Evolutionary conservation across 1,140 invertebrate species (phyloP).

Genomic region (Drosophila sproati): DNA sequence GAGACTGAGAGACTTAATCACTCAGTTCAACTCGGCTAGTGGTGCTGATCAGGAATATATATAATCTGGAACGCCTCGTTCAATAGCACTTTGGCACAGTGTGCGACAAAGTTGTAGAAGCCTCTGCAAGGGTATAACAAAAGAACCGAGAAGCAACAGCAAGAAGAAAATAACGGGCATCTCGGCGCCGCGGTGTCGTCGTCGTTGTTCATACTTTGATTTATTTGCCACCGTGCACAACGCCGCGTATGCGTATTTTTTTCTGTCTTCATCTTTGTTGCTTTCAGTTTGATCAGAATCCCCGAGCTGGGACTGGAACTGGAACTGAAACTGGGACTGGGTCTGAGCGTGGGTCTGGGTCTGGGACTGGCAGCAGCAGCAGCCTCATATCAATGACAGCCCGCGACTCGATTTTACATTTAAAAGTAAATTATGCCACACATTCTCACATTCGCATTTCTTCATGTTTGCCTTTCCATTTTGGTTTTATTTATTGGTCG

Average conservation of each 20-base stretch:
- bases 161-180: slow-evolving; percentile 29
- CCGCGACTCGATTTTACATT: slow-evolving; percentile 68
- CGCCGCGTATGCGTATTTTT: slow-evolving; percentile 73
- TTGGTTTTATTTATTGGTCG: slow-evolving; percentile 7
- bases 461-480: slow-evolving; percentile 22
- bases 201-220: slow-evolving; percentile 62
- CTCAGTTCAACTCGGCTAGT: no score
- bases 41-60: no score
- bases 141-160: neutral
- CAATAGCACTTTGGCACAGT: no score
- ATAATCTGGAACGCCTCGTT: no score
- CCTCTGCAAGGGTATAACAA: neutral
- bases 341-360: no score
- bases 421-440: slow-evolving; percentile 75
- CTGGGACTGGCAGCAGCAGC: slow-evolving; percentile 30
- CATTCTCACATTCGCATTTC: slow-evolving; percentile 12
- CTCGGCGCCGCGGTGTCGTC: slow-evolving; percentile 53
- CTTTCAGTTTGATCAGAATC: slow-evolving; percentile 16
- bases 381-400: slow-evolving; percentile 68
- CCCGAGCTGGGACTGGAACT: slow-evolving; percentile 16
- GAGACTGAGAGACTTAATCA: no score
- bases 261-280: neutral
- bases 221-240: slow-evolving; percentile 72
- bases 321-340: neutral
- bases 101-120: no score